A percentile compares a stretch with the other conserved stretches of the same genome.
phyloP scores from a whole-genome alignment of 2,797 vertebrate genomes.

The Enteromius unitaeniatus region DNA sequence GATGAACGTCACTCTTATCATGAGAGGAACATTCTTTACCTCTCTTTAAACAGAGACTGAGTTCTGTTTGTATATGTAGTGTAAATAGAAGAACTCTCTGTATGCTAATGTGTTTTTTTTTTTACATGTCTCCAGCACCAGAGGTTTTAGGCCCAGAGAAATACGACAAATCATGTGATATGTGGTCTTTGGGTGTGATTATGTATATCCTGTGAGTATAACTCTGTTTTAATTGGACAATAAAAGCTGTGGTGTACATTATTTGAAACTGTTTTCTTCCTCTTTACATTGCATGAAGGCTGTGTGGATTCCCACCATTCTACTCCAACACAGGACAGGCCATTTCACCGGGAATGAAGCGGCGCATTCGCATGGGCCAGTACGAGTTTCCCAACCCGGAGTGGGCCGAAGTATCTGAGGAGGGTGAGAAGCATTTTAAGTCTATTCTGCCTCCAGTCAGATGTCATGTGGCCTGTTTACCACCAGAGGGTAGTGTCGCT shows the following conservation, averaged over 20 bases:
- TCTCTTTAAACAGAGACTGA: background rate
- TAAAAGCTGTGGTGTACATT: background rate
- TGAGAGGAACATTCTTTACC: background rate
- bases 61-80: constrained; percentile 10
- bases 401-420: constrained; percentile 94
- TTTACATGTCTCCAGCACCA: constrained; percentile 80
- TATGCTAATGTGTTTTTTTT: background rate
- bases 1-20: constrained; percentile 1
- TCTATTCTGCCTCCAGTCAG: background rate
- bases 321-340: constrained; percentile 98
- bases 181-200: constrained; percentile 99
- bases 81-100: background rate
- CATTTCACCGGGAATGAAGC: constrained; percentile 98
- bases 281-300: constrained; percentile 70
- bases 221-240: background rate
- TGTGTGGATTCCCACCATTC: constrained; percentile 97
- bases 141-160: constrained; percentile 98
- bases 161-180: constrained; percentile 99
- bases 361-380: constrained; percentile 94
- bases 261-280: background rate
- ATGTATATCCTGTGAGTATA: constrained; percentile 97
- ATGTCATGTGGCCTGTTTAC: background rate
- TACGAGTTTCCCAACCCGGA: constrained; percentile 96
- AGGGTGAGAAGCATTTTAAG: constrained; percentile 78
- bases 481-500: constrained; percentile 5